Percentiles rank a stretch among this genome's conserved stretches.
Evolutionary conservation across 64 coral and sea anemone genomes (phyloP).

Genomic region (Hydrozoanthus tunicans): DNA sequence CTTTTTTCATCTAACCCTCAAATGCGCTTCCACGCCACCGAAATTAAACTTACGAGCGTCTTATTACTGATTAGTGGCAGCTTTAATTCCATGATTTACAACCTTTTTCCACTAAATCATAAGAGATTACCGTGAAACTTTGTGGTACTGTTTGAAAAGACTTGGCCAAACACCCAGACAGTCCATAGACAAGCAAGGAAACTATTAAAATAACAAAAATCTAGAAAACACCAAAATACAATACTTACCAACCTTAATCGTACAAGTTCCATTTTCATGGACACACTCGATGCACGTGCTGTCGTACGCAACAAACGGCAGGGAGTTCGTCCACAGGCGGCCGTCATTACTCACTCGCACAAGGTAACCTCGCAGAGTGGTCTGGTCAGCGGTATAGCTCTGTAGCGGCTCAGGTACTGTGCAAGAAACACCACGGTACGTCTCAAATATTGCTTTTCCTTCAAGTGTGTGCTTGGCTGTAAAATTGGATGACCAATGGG

Average conservation of each 20-base stretch:
- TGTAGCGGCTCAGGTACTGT: slow-evolving; percentile 33
- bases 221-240: slow-evolving; percentile 18
- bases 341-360: slow-evolving; percentile 52
- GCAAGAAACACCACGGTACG: slow-evolving; percentile 30
- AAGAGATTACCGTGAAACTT: too few relatives aligned
- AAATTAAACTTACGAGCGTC: too few relatives aligned
- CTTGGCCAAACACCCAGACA: too few relatives aligned
- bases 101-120: too few relatives aligned
- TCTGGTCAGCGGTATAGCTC: slow-evolving; percentile 19
- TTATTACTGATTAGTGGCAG: too few relatives aligned
- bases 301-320: slow-evolving; percentile 33
- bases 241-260: slow-evolving; percentile 64
- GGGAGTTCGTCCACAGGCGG: slow-evolving; percentile 26
- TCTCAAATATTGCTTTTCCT: slow-evolving; percentile 26
- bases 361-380: slow-evolving; percentile 29
- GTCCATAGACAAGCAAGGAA: too few relatives aligned
- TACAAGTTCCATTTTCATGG: not conserved
- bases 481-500: slow-evolving; percentile 21
- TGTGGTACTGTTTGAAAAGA: too few relatives aligned
- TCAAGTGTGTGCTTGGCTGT: slow-evolving; percentile 31
- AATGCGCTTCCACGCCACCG: too few relatives aligned
- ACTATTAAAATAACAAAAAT: not conserved
- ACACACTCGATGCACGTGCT: slow-evolving; percentile 31
- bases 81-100: too few relatives aligned
- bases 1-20: too few relatives aligned